A percentile compares a stretch with the other conserved stretches of the same genome.
These are phyloP conservation scores for Nymphalis polychloros DNA, from an alignment of 2,888 invertebrate species.

Conservation along the genomic window DNA sequence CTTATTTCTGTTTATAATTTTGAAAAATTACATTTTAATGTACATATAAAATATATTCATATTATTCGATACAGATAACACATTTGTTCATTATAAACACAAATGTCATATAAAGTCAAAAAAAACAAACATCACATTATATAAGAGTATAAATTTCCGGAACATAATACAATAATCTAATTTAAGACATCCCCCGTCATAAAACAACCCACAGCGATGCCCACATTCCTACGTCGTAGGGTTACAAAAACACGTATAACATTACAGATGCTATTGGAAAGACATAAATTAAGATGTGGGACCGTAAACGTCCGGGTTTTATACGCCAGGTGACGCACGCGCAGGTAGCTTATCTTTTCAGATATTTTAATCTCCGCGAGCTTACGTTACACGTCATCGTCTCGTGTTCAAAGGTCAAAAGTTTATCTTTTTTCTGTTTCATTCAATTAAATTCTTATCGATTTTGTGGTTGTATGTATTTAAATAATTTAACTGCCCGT, in stretches of 20 bases:
- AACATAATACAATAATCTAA: background rate
- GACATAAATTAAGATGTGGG: conserved; percentile 31
- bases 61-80: too few species aligned
- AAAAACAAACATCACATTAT: too few species aligned
- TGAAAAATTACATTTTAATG: too few species aligned
- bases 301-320: conserved; percentile 31
- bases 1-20: too few species aligned
- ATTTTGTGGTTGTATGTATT: too few species aligned
- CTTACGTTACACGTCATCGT: conserved; percentile 4
- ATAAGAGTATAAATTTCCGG: background rate
- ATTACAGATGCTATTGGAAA: conserved; percentile 29
- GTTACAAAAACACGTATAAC: conserved; percentile 29
- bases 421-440: too few species aligned
- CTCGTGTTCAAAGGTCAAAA: background rate
- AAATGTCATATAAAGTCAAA: too few species aligned
- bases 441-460: too few species aligned
- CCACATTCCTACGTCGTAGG: conserved; percentile 8
- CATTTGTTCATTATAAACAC: too few species aligned
- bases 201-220: conserved; percentile 16
- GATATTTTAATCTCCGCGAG: conserved; percentile 25
- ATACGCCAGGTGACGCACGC: conserved; percentile 29
- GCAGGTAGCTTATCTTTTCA: conserved; percentile 32
- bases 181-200: conserved; percentile 3
- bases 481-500: too few species aligned
- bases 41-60: too few species aligned